A percentile compares a stretch with the other conserved stretches of the same genome.
phyloP scores from a whole-genome alignment of 2,113 vertebrate genomes.

The Strigops habroptila region DNA sequence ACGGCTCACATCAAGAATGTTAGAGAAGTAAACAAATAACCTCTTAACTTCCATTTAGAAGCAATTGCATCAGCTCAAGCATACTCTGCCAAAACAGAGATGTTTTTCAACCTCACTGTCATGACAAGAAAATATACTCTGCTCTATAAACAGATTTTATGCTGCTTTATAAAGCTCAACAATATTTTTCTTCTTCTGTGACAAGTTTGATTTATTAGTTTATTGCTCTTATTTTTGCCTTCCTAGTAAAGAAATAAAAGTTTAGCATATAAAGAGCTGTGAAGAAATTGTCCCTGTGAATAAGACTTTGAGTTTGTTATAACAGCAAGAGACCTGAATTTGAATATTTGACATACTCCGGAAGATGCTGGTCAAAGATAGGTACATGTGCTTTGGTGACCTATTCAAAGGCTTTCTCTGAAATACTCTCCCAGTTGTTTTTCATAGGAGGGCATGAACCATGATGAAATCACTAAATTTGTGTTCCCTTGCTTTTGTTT shows the following conservation, averaged over 20 bases:
- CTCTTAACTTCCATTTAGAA: slow-evolving; percentile 4
- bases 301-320: background rate
- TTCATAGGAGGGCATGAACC: slow-evolving; percentile 45
- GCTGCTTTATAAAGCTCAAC: slow-evolving; percentile 30
- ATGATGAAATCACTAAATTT: slow-evolving; percentile 34
- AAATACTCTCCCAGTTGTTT: slow-evolving; percentile 26
- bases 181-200: slow-evolving; percentile 35
- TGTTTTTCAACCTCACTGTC: slow-evolving; percentile 11
- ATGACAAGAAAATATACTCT: slow-evolving; percentile 30
- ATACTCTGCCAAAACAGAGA: background rate
- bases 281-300: background rate
- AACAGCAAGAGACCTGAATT: background rate
- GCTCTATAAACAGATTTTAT: slow-evolving; percentile 18
- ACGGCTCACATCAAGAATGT: background rate
- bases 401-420: background rate
- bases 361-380: background rate
- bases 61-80: background rate
- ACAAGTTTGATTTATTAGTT: slow-evolving; percentile 8
- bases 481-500: background rate
- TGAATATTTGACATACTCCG: accelerated
- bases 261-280: background rate
- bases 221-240: slow-evolving; percentile 21
- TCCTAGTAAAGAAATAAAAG: slow-evolving; percentile 9
- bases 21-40: background rate
- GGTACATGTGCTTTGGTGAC: background rate